Evolutionary conservation across 2,888 invertebrate species (phyloP).

Genomic region (Limnephilus rhombicus): DNA sequence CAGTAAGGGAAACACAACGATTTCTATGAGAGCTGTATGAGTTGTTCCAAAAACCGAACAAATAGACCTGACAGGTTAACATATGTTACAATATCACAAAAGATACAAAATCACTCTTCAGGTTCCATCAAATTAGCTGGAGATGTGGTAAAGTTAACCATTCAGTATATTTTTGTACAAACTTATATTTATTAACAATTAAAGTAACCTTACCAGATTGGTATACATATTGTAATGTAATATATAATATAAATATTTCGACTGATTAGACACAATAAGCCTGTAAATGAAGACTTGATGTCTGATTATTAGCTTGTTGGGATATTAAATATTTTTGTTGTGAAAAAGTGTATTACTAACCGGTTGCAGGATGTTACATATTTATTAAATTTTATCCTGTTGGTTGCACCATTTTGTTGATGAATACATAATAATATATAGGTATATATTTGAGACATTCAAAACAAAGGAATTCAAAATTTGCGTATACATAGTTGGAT

Average conservation of each 20-base stretch:
- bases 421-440: background rate
- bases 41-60: too few relatives aligned
- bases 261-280: constrained; percentile 28
- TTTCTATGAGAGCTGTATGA: too few relatives aligned
- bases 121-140: background rate
- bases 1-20: too few relatives aligned
- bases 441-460: background rate
- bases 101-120: too few relatives aligned
- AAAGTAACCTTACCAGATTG: background rate
- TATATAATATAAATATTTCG: background rate
- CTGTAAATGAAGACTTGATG: background rate
- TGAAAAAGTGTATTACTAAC: background rate
- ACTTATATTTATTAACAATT: background rate
- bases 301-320: background rate
- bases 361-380: background rate
- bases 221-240: background rate
- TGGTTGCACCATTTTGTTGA: background rate
- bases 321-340: background rate
- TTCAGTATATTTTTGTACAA: constrained; percentile 39
- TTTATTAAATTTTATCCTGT: background rate
- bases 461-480: background rate
- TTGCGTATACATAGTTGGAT: background rate
- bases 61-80: too few relatives aligned
- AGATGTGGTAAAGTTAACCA: constrained; percentile 38
- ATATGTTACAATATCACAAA: too few relatives aligned